Percentiles rank a stretch among this genome's conserved stretches.
These are phyloP conservation scores for Drosophila athabasca DNA, from an alignment of 1,140 invertebrate genomes.

Conservation along the genomic window DNA sequence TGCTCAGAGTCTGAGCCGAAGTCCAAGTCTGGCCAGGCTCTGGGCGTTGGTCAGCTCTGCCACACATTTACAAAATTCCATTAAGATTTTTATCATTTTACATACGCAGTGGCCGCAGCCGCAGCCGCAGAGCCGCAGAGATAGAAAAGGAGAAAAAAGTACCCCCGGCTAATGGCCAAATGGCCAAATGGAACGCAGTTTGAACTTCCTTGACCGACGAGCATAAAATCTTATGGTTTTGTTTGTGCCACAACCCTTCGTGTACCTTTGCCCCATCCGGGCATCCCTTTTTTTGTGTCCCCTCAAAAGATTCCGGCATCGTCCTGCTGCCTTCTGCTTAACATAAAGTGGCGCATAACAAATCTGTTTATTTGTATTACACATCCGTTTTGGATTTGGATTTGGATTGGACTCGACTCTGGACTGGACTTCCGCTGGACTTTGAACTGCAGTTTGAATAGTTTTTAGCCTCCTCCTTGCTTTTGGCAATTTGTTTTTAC, in stretches of 20 bases:
- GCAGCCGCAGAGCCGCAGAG: slow-evolving; percentile 13
- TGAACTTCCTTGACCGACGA: slow-evolving; percentile 64
- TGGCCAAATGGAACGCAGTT: slow-evolving; percentile 64
- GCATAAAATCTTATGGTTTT: slow-evolving; percentile 77
- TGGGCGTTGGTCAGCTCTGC: slow-evolving; percentile 51
- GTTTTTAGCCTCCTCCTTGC: slow-evolving; percentile 40
- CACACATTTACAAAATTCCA: slow-evolving; percentile 62
- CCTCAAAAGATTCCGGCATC: slow-evolving; percentile 2
- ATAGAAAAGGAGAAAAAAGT: slow-evolving; percentile 24
- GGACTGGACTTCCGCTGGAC: slow-evolving; percentile 56
- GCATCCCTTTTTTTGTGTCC: slow-evolving; percentile 5
- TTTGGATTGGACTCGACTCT: slow-evolving; percentile 13
- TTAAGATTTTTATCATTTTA: slow-evolving; percentile 79
- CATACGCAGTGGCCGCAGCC: slow-evolving; percentile 49
- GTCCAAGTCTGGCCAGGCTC: not conserved
- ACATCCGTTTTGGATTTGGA: slow-evolving; percentile 46
- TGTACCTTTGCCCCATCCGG: slow-evolving; percentile 14
- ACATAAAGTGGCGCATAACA: slow-evolving; percentile 81
- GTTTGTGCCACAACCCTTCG: slow-evolving; percentile 56
- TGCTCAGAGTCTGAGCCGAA: no score
- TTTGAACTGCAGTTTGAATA: slow-evolving; percentile 58
- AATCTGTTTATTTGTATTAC: slow-evolving; percentile 81
- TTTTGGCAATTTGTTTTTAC: slow-evolving; percentile 70
- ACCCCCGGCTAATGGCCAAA: slow-evolving; percentile 42
- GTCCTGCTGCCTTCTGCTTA: slow-evolving; percentile 61